Evolutionary conservation across 2,797 vertebrate species (phyloP), one percentile per base, ranked within the genome.

Genomic region (Takifugu ocellatus): DNA sequence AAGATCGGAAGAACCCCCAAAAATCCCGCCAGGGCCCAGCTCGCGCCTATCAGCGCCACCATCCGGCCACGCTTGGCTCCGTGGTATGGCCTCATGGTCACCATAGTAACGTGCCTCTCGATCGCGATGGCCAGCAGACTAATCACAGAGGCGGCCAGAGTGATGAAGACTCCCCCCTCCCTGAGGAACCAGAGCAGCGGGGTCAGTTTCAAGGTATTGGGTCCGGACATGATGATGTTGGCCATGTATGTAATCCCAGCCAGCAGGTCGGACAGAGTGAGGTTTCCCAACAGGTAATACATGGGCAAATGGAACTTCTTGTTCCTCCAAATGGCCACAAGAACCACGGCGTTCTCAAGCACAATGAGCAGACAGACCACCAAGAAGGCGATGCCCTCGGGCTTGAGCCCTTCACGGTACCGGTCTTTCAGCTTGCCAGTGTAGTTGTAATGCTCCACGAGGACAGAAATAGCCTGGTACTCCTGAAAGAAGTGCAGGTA

Each of bases 251-350:
- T 87, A 54, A 94, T 88, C 6, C 95, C 95, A 0, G 95, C 93
- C 77, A 96, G 83, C 50, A 96, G 78, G 72, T 96, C 95, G 0
- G 94, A 96, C 25, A 96, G 70, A 33, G 94, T 92, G 75, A 96
- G 86, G 74, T 95, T 96, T 36, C 94, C 94, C 52, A 96, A 85
- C n/a, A 96, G 86, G 77, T 94, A 94, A 68, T 93, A 96, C 94
- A 96, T 96, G 56, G 94, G 94, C 56, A 92, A 72, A 53, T 94
- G 95, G 71, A 96, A 95, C 75, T 94, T 95, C 81, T 94, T 94
- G 84, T 94, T 94, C 69, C 82, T 93, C 88, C 92, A 92, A 39
- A 96, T 92, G 70, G 93, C 93, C 0, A 93, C 39, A 42, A 96
- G 90, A 54, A 96, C 93, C 6, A 94, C 86, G 1, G 92, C 73